These are phyloP conservation scores for Gymnogyps californianus DNA, from an alignment of 2,113 vertebrate species.

Conservation along the genomic window DNA sequence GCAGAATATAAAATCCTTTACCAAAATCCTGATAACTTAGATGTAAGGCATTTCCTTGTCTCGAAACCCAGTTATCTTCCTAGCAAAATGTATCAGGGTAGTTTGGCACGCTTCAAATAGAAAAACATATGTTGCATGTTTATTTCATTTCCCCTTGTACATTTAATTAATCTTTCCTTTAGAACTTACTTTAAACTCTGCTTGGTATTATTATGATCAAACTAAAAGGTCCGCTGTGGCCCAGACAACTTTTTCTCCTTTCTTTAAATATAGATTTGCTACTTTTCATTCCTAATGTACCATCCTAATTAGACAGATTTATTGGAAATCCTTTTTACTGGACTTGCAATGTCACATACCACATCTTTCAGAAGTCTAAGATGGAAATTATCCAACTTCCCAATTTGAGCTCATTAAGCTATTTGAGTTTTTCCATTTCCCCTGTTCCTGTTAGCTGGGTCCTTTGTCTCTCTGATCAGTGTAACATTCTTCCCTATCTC, in stretches of 20 bases:
- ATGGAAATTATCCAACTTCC: slow-evolving; percentile 52
- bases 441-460: not conserved
- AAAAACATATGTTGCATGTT: not conserved
- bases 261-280: slow-evolving; percentile 47
- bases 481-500: not conserved
- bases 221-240: not conserved
- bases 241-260: slow-evolving; percentile 15
- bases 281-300: slow-evolving; percentile 37
- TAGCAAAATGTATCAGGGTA: not conserved
- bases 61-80: not conserved
- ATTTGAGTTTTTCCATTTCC: slow-evolving; percentile 28
- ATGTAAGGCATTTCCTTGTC: not conserved
- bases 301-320: slow-evolving; percentile 38
- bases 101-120: not conserved
- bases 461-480: not conserved
- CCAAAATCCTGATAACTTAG: not conserved
- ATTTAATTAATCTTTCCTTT: slow-evolving; percentile 30
- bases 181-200: slow-evolving; percentile 9
- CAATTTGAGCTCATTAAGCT: slow-evolving; percentile 40
- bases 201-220: slow-evolving; percentile 12
- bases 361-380: slow-evolving; percentile 3
- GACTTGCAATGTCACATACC: slow-evolving; percentile 14
- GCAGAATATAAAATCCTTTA: not conserved
- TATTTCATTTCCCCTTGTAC: not conserved
- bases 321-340: slow-evolving; percentile 53